Percentiles rank a stretch among this genome's conserved stretches.
Conservation (phyloP, 2,888 invertebrate species). For the Phymatocera aterrima region DNA sequence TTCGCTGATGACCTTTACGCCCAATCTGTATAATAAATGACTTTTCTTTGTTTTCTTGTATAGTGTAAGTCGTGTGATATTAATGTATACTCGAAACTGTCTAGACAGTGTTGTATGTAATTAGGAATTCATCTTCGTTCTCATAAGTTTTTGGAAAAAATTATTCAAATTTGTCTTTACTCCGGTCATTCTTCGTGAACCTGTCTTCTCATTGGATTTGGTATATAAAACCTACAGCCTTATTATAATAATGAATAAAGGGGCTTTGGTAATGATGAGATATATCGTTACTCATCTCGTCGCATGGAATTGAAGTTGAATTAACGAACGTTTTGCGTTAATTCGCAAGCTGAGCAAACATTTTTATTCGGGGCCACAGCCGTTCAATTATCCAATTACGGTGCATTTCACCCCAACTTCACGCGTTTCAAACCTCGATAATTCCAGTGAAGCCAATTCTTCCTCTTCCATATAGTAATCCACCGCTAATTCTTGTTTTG, state of each 20-base stretch:
- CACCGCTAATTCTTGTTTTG: no score
- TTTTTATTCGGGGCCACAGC: neutral
- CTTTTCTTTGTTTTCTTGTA: neutral
- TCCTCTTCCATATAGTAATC: no score
- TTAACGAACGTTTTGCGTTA: neutral
- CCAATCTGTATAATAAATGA: neutral
- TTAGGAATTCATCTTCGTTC: no score
- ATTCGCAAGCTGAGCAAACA: neutral
- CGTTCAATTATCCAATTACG: no score
- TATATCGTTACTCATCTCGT: no score
- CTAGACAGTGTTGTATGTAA: neutral
- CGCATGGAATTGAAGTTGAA: neutral
- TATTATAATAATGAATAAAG: neutral
- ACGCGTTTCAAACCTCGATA: no score
- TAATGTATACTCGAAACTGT: neutral
- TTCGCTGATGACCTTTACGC: neutral
- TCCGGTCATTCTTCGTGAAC: no score
- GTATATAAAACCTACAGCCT: neutral
- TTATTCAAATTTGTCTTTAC: neutral
- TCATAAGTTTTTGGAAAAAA: no score
- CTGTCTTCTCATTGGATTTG: no score
- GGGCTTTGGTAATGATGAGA: no score
- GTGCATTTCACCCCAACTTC: no score
- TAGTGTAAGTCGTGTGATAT: neutral
- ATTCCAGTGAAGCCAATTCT: no score